Base-by-base conservation (phyloP, 2,888 invertebrate genomes). In the Argyresthia goedartella region DNA sequence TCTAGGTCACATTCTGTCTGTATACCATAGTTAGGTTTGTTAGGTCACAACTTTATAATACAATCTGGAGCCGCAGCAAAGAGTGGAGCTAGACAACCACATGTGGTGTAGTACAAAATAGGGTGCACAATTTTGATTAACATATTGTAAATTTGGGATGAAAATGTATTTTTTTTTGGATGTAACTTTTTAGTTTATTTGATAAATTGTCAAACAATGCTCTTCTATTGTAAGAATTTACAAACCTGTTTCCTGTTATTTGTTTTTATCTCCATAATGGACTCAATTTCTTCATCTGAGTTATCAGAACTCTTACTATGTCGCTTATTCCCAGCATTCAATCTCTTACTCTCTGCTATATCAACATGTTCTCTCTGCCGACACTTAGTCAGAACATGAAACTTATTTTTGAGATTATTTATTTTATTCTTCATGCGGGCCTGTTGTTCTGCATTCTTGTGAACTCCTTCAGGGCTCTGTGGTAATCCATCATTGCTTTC, bases 331-430 rank as follows among this genome's bases (percentile, higher is more conserved):
- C 52, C 49, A n/a, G 53, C 52, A 11, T 42, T 53, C 55, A 48
- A 25, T 25, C 25, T 25, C 6, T 25, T 6, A 25, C 25, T 25
- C 25, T 25, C 25, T 25, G 25, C 25, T 25, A 25, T 6, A 2
- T 25, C 25, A 4, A 36, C 34, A 14, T 42, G 3, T n/a, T 39
- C n/a, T 51, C 15, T 71, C 3, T 46, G 57, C 56, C 70, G 62
- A n/a, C 71, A 68, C 33, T 57, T 62, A 8, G 73, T 54, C 1
- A 82, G 57, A 36, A 59, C 67, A 60, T 73, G 66, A 54, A 86
- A 86, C 57, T 82, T 87, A 16, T 80, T 63, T 55, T 62, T 69
- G 2, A 87, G 46, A 55, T 73, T 79, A 52, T 63, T 69, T 42
- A 64, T 73, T 61, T 75, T 84, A 43, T 73, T 71, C 55, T 69